Conservation (phyloP, 2,888 invertebrate genomes). For the Nysson spinosus region DNA sequence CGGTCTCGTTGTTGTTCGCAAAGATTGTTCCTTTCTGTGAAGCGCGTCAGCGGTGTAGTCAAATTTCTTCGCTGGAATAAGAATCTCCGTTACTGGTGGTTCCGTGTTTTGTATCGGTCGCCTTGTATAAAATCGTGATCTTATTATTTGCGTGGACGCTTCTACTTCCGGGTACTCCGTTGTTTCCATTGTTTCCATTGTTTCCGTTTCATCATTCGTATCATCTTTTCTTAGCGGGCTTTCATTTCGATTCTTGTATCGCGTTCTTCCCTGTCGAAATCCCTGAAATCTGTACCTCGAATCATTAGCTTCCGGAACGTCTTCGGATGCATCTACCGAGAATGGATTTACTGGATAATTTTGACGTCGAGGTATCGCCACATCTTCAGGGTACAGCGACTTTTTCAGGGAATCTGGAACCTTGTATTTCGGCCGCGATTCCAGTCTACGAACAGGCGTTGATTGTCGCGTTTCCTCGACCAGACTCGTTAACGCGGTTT, state of each 20-base stretch:
- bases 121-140: conserved; percentile 62
- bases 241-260: conserved; percentile 34
- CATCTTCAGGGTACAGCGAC: conserved; percentile 18
- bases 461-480: conserved; percentile 6
- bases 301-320: conserved; percentile 31
- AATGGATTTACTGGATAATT: too few relatives aligned
- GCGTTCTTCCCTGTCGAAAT: conserved; percentile 55
- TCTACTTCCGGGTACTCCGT: conserved; percentile 23
- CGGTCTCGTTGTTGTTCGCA: conserved; percentile 58
- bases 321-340: conserved; percentile 53
- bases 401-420: conserved; percentile 47
- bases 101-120: conserved; percentile 63
- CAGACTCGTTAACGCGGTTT: too few relatives aligned
- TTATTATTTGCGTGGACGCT: conserved; percentile 25
- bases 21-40: conserved; percentile 68
- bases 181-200: conserved; percentile 6
- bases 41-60: conserved; percentile 74
- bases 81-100: conserved; percentile 67
- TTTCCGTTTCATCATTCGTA: not conserved
- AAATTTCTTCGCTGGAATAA: conserved; percentile 73
- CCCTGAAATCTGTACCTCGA: conserved; percentile 26
- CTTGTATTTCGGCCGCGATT: conserved; percentile 48
- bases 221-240: not conserved
- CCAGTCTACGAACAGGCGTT: conserved; percentile 28
- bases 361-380: too few relatives aligned